Base-by-base conservation (phyloP, 2,888 invertebrate species). In the Aspidapion aeneum region DNA sequence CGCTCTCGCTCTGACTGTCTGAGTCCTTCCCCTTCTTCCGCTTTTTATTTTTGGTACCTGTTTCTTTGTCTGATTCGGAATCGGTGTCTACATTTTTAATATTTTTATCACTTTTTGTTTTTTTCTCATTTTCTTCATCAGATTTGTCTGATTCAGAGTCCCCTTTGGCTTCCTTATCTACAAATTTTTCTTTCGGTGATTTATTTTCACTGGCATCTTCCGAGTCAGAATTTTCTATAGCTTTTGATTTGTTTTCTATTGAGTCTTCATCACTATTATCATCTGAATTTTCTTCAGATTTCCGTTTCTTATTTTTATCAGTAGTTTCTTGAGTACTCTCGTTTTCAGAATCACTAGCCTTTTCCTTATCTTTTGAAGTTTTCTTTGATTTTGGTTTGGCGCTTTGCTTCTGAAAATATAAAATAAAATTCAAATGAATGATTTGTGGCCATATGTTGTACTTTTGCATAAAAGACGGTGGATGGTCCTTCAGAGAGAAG, bases 221-320 rank as follows among this genome's bases (percentile, higher is more conserved):
- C 9, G 56, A 54, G 3, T 58, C 63, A 21, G 57, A 21, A 21
- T 62, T 51, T 18, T 51, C 58, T n/a, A 63, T 62, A 17, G 56
- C 58, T 21, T 56, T 57, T n/a, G 54, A 54, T 62, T 48, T 63
- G 54, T 57, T 55, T 22, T 61, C 56, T 18, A 60, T 54, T 22
- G 65, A 58, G 1, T 55, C 51, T n/a, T 48, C 49, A 35, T 64
- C 63, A 62, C 55, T 59, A 50, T 57, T 58, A 18, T 68, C 62
- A 52, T 83, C 83, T 58, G 19, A 52, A 17, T 50, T 52, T 57
- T 20, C 48, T 59, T 54, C 63, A 51, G 55, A 55, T 57, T 59
- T 54, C 18, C 56, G 21, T 12, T n/a, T 21, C 7, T 59, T 57
- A 18, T 66, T 21, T 20, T 57, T 59, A 55, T 57, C 22, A 56